These are phyloP conservation scores for Drosophila fuyamai DNA, from an alignment of 1,140 invertebrate genomes.

Conservation along the genomic window DNA sequence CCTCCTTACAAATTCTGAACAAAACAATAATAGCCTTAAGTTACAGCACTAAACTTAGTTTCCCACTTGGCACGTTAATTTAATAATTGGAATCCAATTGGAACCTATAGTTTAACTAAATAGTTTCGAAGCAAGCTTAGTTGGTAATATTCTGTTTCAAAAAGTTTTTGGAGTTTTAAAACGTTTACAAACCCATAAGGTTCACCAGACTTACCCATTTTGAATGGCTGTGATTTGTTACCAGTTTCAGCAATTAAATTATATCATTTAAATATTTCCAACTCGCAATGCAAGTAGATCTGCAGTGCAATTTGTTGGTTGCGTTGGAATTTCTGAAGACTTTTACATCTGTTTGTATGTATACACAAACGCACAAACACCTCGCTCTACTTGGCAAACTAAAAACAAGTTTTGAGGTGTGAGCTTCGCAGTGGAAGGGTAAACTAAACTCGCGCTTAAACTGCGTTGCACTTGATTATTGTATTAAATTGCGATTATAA, in stretches of 20 bases:
- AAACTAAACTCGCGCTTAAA: slow-evolving; percentile 3
- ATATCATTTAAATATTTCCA: slow-evolving; percentile 23
- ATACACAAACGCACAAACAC: slow-evolving; percentile 22
- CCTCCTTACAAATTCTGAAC: not conserved
- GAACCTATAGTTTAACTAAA: not conserved
- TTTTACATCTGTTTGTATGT: slow-evolving; percentile 36
- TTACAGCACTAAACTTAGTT: not conserved
- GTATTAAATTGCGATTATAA: not conserved
- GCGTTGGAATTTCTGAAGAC: slow-evolving; percentile 25
- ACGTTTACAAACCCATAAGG: not conserved
- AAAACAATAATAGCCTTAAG: not conserved
- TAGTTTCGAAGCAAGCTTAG: not conserved
- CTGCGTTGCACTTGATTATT: not conserved
- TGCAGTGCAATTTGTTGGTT: slow-evolving; percentile 21
- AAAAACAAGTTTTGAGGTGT: slow-evolving; percentile 43
- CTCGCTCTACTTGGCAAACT: slow-evolving; percentile 29
- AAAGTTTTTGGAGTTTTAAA: not conserved
- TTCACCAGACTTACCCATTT: slow-evolving; percentile 31
- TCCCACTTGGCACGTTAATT: not conserved
- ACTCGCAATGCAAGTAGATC: slow-evolving; percentile 13
- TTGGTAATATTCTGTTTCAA: not conserved
- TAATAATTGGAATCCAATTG: not conserved
- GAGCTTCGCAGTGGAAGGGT: slow-evolving; percentile 16
- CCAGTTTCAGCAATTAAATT: slow-evolving; percentile 5
- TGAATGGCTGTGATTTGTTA: slow-evolving; percentile 14